Evolutionary conservation across 2,888 invertebrate genomes (phyloP).

Genomic region (Nesidiocoris tenuis): DNA sequence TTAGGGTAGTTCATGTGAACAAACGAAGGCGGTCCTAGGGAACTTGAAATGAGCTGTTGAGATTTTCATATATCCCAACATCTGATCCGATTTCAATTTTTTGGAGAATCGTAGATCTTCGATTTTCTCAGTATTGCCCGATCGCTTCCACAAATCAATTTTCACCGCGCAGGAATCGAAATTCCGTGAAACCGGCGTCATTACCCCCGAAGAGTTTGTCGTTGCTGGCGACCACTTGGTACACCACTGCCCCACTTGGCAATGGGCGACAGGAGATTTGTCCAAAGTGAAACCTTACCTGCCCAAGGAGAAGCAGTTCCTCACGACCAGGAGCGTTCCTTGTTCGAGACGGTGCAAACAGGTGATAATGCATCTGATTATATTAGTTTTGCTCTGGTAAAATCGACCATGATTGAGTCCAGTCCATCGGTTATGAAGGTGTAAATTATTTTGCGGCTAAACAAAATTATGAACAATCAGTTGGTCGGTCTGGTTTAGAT

Average conservation of each 20-base stretch:
- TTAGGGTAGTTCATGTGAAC: no score
- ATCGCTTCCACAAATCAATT: no score
- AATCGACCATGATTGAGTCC: not conserved
- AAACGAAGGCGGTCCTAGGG: no score
- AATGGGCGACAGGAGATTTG: slow-evolving; percentile 93
- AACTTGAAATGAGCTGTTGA: no score
- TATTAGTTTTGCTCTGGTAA: not conserved
- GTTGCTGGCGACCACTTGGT: slow-evolving; percentile 98
- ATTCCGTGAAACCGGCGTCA: slow-evolving; percentile 93
- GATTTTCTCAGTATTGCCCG: no score
- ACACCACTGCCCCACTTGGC: slow-evolving; percentile 99
- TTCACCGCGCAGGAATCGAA: slow-evolving; percentile 90
- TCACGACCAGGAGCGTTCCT: slow-evolving; percentile 95
- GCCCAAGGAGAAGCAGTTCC: slow-evolving; percentile 93
- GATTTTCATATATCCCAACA: no score
- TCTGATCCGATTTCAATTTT: no score
- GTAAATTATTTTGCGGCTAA: no score
- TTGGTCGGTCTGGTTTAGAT: slow-evolving; percentile 63
- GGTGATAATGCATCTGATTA: slow-evolving; percentile 55
- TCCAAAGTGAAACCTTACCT: slow-evolving; percentile 84
- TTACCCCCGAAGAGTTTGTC: slow-evolving; percentile 99
- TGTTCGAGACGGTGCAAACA: slow-evolving; percentile 94
- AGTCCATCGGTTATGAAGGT: no score
- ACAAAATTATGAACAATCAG: no score
- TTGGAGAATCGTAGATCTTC: no score